Base-by-base conservation (phyloP, 2,113 vertebrate genomes). In the Ia io region DNA sequence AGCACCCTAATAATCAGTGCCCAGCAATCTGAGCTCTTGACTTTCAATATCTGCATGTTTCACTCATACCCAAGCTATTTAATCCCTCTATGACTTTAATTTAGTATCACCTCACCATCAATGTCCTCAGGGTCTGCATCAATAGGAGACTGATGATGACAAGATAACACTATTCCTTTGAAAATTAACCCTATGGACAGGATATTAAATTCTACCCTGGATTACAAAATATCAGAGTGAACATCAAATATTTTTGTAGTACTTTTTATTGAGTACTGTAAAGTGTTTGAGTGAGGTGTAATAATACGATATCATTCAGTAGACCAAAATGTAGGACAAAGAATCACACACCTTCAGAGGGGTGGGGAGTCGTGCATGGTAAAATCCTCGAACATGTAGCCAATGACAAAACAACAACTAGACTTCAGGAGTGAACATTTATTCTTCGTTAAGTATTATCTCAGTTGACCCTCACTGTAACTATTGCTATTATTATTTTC, bases 21-120 rank as follows among this genome's bases (percentile, higher is more conserved):
- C 74, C 40, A 84, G 83, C 84, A 89, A 84, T 80, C 51, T 80
- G 65, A 94, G 71, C 67, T 71, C 76, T 84, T 93, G 63, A 8
- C 79, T 96, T 49, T 89, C 83, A 65, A 56, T 80, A 0, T 47
- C 90, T 94, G 3, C 74, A 76, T 18, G 12, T 17, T 82, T 94
- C 84, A 59, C n/a, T 94, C 30, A 37, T 9, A 83, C 23, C 40
- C 42, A 37, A 80, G 69, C 69, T 70, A 30, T 69, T 82, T 91
- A 87, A 86, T 92, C 12, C 89, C 32, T 78, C 49, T 80, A 4
- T 87, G 47, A 71, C 71, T 94, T 87, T 91, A 86, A 95, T 97
- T 96, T 88, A 88, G 69, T 80, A 23, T 80, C 76, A 91, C 47
- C 40, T 89, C 79, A 94, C 22, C n/a, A 53, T 79, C 28, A 61